Conservation (phyloP, 2,888 invertebrate genomes). For the Sarcophaga variegata region DNA sequence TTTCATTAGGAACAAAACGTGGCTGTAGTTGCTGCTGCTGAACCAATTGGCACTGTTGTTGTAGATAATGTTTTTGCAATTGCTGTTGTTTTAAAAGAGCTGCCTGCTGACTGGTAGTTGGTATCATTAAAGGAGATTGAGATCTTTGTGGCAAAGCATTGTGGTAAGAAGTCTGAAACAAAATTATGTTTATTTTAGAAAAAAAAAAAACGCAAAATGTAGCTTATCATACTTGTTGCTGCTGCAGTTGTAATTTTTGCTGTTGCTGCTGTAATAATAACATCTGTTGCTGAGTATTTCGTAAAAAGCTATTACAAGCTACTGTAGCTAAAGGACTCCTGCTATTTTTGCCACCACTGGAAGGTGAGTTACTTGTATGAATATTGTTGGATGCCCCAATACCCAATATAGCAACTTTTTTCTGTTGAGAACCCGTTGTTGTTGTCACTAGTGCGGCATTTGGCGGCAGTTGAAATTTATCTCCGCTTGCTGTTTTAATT, state of each 20-base stretch:
- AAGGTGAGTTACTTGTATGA: conserved; percentile 71
- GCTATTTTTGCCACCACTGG: conserved; percentile 72
- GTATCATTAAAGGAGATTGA: conserved; percentile 70
- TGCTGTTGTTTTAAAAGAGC: conserved; percentile 71
- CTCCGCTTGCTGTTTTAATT: conserved; percentile 55
- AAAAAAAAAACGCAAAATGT: neutral
- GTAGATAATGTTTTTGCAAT: conserved; percentile 62
- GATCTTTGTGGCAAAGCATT: conserved; percentile 53
- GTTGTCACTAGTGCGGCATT: conserved; percentile 49
- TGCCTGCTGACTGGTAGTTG: conserved; percentile 78
- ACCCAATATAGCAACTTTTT: conserved; percentile 74
- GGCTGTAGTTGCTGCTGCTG: conserved; percentile 60
- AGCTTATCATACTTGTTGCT: conserved; percentile 56
- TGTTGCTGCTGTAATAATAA: conserved; percentile 43
- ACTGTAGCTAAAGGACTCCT: conserved; percentile 80
- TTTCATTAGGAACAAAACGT: conserved; percentile 76
- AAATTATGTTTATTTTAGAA: neutral
- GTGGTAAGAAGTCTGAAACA: conserved; percentile 37
- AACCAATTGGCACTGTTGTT: conserved; percentile 59
- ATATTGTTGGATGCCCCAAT: conserved; percentile 70
- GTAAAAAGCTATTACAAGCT: conserved; percentile 78
- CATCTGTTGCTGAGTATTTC: conserved; percentile 70
- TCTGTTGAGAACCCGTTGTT: conserved; percentile 72
- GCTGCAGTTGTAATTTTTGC: conserved; percentile 58
- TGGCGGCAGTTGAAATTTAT: conserved; percentile 65